A percentile compares a stretch with the other conserved stretches of the same genome.
Conservation (phyloP, 2,888 invertebrate genomes). For the Diploptera punctata region DNA sequence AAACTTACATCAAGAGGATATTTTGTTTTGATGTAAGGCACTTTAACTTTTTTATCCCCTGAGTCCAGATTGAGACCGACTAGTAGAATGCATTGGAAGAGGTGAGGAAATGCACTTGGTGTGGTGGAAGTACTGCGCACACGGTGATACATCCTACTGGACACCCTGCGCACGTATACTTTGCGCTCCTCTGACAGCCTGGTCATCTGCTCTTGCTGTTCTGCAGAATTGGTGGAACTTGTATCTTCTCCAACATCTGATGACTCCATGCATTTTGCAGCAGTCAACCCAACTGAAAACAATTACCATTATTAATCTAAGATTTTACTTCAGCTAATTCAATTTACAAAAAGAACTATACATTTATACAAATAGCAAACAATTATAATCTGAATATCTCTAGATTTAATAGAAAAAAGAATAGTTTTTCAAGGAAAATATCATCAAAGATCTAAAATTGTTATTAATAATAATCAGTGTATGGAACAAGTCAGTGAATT, state of each 20-base stretch:
- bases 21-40: constrained; percentile 73
- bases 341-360: too few species aligned
- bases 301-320: too few species aligned
- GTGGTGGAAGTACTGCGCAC: constrained; percentile 15
- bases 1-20: constrained; percentile 69
- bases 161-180: constrained; percentile 69
- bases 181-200: constrained; percentile 67
- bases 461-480: too few species aligned
- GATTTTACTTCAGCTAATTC: too few species aligned
- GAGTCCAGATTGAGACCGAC: constrained; percentile 69
- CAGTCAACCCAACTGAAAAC: background rate
- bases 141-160: constrained; percentile 48
- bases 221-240: constrained; percentile 11
- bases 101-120: constrained; percentile 46
- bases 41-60: constrained; percentile 55
- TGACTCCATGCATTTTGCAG: background rate
- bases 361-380: too few species aligned
- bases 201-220: constrained; percentile 29
- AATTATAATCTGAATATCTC: too few species aligned
- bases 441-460: too few species aligned
- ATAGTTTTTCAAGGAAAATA: too few species aligned
- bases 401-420: too few species aligned
- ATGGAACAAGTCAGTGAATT: too few species aligned
- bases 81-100: constrained; percentile 73
- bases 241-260: background rate